Base-by-base conservation (phyloP, 2,888 invertebrate genomes). In the Ennomos fuscantarius region DNA sequence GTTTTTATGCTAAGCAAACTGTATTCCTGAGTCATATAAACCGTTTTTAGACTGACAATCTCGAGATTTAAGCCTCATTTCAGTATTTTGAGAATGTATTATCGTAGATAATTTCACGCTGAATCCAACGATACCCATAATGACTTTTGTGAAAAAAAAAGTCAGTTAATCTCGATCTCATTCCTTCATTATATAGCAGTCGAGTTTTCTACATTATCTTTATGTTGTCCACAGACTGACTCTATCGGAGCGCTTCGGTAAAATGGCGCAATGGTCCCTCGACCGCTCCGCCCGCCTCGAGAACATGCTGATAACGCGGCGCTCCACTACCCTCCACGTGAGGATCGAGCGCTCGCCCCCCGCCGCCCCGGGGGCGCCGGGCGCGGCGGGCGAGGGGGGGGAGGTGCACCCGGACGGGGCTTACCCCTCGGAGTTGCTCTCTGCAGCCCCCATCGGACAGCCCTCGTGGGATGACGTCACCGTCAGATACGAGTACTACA, bases 231-330 rank as follows among this genome's bases (percentile, higher is more conserved):
- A 1, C 70, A 93, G 95, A 58, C 87, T 97, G 76, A 97, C 97
- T 0, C 90, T 97, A 10, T 97, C 97, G 0, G 97, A 97, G 85
- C 93, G 96, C 15, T 97, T 97, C 86, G 97, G 97, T 63, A 97
- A 97, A 93, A 97, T 97, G 95, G 97, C 97, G 15, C 97, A 97
- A 78, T 97, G 97, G 96, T 96, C 96, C 61, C 95, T 96, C 2
- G 97, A 97, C 83, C 93, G 97, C 9, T 94, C 95, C n/a, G 88
- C 94, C 11, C 96, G 97, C 49, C 95, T 97, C 79, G 96, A 96
- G 84, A 96, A 97, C 81, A 97, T 97, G 96, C 93, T 96, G 55
- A 97, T 97, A 67, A 96, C 97, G 56, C 95, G 97, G 63, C 96
- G 96, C 57, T 95, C 95, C 62, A 88, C 95, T 43, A 79, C 81